phyloP scores from a whole-genome alignment of 2,888 invertebrate genomes.

The Drosophila paramelanica region DNA sequence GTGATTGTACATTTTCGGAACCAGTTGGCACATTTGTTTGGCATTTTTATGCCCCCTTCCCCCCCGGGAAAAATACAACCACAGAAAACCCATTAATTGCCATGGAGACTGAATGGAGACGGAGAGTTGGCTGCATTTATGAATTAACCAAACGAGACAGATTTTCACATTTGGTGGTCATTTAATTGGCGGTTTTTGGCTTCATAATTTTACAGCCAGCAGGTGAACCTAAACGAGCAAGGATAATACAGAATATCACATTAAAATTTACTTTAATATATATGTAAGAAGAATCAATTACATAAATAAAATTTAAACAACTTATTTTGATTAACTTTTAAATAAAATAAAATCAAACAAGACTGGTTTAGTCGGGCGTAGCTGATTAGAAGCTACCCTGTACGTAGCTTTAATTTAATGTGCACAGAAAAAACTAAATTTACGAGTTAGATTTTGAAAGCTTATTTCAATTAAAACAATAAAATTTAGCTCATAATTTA shows the following conservation, averaged over 20 bases:
- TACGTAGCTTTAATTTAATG: no score
- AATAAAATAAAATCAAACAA: no score
- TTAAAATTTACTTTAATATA: neutral
- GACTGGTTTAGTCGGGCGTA: no score
- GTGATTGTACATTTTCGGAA: conserved; percentile 13
- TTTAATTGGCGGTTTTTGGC: conserved; percentile 36
- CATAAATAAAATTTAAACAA: neutral
- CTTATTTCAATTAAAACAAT: no score
- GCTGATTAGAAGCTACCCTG: no score
- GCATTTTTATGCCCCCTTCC: neutral
- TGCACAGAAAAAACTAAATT: no score
- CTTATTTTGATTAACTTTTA: neutral
- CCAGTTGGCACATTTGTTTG: neutral
- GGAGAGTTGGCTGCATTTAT: conserved; percentile 6
- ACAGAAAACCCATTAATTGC: conserved; percentile 16
- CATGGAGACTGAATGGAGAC: neutral
- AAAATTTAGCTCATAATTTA: no score
- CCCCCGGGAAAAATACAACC: neutral
- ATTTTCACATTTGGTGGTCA: conserved; percentile 26
- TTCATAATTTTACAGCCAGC: neutral
- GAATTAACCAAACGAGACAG: conserved; percentile 24
- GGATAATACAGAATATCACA: neutral
- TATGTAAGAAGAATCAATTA: neutral
- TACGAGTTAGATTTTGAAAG: no score
- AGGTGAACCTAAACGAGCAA: neutral